These are phyloP conservation scores for Hippocampus kuda DNA, from an alignment of 2,797 vertebrate genomes.

Conservation along the genomic window DNA sequence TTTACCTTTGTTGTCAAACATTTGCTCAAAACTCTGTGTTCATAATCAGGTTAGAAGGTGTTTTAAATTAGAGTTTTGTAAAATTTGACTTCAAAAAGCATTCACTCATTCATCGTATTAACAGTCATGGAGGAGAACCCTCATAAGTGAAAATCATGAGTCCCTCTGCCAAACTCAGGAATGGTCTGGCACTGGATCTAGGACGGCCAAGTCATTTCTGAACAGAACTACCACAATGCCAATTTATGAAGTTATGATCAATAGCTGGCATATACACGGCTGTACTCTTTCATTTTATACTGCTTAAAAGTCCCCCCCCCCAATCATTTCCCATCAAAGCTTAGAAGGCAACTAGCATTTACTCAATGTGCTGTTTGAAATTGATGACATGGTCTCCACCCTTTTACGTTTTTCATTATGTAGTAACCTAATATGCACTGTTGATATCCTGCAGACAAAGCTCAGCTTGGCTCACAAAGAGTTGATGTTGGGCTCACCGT, in stretches of 20 bases:
- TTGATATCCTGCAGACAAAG: conserved; percentile 36
- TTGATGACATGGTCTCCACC: conserved; percentile 26
- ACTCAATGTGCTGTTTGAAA: conserved; percentile 18
- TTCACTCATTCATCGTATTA: too few relatives aligned
- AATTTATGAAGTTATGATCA: conserved; percentile 2
- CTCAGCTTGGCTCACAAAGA: conserved; percentile 35
- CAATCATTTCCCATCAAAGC: conserved; percentile 17
- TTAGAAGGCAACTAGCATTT: conserved; percentile 27
- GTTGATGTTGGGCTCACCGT: conserved; percentile 32
- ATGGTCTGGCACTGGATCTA: background rate
- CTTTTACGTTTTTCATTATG: conserved; percentile 25
- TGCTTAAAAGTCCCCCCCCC: conserved; percentile 10
- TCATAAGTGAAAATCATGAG: background rate
- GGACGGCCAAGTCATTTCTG: background rate
- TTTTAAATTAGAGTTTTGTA: too few relatives aligned
- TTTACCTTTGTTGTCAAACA: too few relatives aligned
- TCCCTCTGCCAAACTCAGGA: background rate
- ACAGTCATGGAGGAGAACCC: background rate
- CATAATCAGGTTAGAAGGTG: too few relatives aligned
- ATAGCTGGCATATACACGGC: background rate
- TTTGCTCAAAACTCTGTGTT: too few relatives aligned
- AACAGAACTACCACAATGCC: background rate
- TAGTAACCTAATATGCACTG: conserved; percentile 31
- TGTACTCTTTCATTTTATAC: conserved; percentile 5
- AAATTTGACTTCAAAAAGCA: too few relatives aligned